Evolutionary conservation across 2,888 invertebrate genomes (phyloP), one percentile per base, ranked within the genome.

Genomic region (Papilio protenor): DNA sequence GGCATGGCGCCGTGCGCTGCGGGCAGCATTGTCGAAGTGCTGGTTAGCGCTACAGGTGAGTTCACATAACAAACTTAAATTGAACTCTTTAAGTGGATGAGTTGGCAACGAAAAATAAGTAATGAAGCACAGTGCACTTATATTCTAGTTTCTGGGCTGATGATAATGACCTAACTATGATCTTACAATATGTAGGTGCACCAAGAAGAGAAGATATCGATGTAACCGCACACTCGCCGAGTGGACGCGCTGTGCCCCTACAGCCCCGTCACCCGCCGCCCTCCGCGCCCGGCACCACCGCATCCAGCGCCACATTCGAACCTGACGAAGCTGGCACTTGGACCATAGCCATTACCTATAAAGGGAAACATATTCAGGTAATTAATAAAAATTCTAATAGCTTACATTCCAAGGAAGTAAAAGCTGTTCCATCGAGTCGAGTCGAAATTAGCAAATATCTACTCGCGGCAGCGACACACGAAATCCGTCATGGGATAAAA

Each of bases 281-380:
- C 66, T 97, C 97, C 81, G 96, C 97, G n/a, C 97, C 97, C 70
- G 98, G 98, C 77, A 98, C 98, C 76, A 99, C 94, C 0, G 94
- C 94, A 47, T 94, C 98, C 88, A 98, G 98, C 83, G 99, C 99
- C 82, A 99, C 98, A 85, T 99, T 99, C 91, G 98, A 99, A 88
- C 99, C 99, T 0, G 98, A 98, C 85, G 99, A 99, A 94, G 97
- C 98, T 59, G 99, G 99, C 78, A 98, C 98, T 86, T 99, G 99
- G 99, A 97, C 98, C 84, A 99, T 99, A 77, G 98, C 98, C 81
- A 99, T 99, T 81, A 97, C 98, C 52, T 99, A 99, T 90, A 98
- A 99, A 88, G 98, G 98, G 52, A 97, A 98, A 85, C 98, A 99
- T 89, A 99, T 99, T 84, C 97, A 97, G 90, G 96, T 95, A 81